Percentiles rank a stretch among this genome's conserved stretches.
These are phyloP conservation scores for Strigamia transsilvanica DNA, from an alignment of 2,888 invertebrate genomes.

Conservation along the genomic window DNA sequence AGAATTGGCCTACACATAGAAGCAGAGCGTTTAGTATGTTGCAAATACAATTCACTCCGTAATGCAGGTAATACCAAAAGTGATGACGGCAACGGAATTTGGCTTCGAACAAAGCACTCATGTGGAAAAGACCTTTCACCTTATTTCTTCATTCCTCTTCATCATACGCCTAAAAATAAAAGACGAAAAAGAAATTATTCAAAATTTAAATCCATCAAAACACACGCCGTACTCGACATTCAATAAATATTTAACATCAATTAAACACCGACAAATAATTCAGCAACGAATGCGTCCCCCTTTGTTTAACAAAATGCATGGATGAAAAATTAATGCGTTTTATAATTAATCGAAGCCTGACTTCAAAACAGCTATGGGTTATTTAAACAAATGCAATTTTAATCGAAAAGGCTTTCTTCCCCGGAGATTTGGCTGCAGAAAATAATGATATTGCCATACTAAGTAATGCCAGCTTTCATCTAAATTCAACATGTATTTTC, in stretches of 20 bases:
- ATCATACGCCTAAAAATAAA: neutral
- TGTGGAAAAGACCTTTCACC: neutral
- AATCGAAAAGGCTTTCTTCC: neutral
- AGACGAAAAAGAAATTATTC: neutral
- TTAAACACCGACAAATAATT: neutral
- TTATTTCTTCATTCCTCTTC: neutral
- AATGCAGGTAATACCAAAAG: constrained; percentile 20
- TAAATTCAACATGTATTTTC: constrained; percentile 16
- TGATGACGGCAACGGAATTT: constrained; percentile 20
- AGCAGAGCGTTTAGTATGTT: neutral
- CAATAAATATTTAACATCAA: neutral
- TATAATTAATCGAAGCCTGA: too few relatives aligned
- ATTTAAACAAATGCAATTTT: neutral
- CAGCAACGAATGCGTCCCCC: too few relatives aligned
- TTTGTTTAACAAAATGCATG: too few relatives aligned
- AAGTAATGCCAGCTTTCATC: neutral
- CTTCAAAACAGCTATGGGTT: neutral
- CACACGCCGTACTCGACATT: neutral
- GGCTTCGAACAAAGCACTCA: constrained; percentile 15
- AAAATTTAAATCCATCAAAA: neutral
- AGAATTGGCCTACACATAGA: neutral
- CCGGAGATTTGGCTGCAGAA: neutral
- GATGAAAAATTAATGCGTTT: too few relatives aligned
- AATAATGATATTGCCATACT: neutral
- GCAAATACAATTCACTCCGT: constrained; percentile 26